Percentiles rank a stretch among this genome's conserved stretches.
phyloP scores from a whole-genome alignment of 2,113 vertebrate species.

The Mormyrus lacerda region DNA sequence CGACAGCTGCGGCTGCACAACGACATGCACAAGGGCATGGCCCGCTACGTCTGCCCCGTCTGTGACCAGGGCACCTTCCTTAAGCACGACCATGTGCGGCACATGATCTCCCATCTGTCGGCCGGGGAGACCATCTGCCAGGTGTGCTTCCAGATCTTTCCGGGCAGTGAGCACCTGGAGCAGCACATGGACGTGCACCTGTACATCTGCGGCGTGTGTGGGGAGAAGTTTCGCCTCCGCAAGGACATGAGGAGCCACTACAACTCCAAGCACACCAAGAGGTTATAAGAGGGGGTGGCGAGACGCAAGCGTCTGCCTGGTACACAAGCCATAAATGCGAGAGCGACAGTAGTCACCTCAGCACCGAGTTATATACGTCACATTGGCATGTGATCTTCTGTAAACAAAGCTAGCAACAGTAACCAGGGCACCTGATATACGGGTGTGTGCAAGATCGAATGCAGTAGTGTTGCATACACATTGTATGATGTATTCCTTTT shows the following conservation, averaged over 20 bases:
- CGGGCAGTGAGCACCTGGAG: conserved; percentile 84
- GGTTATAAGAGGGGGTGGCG: conserved; percentile 43
- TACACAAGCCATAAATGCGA: conserved; percentile 58
- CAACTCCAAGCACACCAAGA: conserved; percentile 95
- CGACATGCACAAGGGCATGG: conserved; percentile 98
- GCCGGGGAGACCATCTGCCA: conserved; percentile 96
- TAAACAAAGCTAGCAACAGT: not conserved
- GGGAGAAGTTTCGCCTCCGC: conserved; percentile 94
- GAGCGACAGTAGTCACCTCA: conserved; percentile 55
- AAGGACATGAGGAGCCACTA: conserved; percentile 99
- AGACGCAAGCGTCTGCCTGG: conserved; percentile 3
- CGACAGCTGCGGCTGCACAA: conserved; percentile 93
- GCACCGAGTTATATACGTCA: conserved; percentile 44
- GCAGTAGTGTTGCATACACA: not conserved
- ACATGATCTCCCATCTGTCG: conserved; percentile 97
- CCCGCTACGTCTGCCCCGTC: conserved; percentile 92
- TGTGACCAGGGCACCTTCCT: conserved; percentile 98
- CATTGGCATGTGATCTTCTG: not conserved
- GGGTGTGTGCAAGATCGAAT: not conserved
- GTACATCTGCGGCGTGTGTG: conserved; percentile 94
- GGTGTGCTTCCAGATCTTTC: conserved; percentile 98
- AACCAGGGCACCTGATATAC: not conserved
- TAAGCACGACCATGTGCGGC: conserved; percentile 96
- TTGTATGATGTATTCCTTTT: not conserved
- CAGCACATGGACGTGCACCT: conserved; percentile 97